phyloP scores from a whole-genome alignment of 2,113 vertebrate genomes.

The Neolamprologus sp. region DNA sequence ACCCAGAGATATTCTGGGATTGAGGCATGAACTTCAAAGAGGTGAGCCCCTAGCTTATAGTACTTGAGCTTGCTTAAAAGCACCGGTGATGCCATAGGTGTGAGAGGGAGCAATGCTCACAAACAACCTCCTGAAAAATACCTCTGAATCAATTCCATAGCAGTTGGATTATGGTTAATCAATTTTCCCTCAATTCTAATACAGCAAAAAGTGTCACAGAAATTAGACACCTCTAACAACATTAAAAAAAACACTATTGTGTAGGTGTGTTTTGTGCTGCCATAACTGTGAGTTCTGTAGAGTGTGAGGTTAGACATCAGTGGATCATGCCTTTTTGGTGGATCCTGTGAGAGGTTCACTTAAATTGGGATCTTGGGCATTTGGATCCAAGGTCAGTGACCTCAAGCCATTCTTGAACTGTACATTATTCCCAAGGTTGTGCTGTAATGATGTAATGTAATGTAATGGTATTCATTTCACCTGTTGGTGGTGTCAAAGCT shows the following conservation, averaged over 20 bases:
- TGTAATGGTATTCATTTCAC: neutral
- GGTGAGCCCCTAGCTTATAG: neutral
- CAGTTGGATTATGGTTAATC: neutral
- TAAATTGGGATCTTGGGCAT: neutral
- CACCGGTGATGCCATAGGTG: neutral
- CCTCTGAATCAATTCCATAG: neutral
- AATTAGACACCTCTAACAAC: neutral
- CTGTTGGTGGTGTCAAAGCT: neutral
- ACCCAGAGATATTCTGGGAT: neutral
- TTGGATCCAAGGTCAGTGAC: neutral
- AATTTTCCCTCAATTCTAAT: neutral
- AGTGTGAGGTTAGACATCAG: neutral
- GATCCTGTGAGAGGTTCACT: neutral
- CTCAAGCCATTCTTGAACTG: neutral
- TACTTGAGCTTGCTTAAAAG: neutral
- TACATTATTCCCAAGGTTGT: neutral
- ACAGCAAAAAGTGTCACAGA: neutral
- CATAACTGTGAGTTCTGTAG: neutral
- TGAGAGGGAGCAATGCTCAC: neutral
- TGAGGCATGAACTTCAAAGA: conserved; percentile 7
- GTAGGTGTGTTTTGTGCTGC: neutral
- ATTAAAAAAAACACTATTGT: neutral
- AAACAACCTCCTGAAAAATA: neutral
- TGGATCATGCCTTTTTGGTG: neutral
- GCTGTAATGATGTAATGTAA: neutral